Percentiles rank a stretch among this genome's conserved stretches.
phyloP scores from a whole-genome alignment of 2,797 vertebrate genomes.

The Chaunax sp. region DNA sequence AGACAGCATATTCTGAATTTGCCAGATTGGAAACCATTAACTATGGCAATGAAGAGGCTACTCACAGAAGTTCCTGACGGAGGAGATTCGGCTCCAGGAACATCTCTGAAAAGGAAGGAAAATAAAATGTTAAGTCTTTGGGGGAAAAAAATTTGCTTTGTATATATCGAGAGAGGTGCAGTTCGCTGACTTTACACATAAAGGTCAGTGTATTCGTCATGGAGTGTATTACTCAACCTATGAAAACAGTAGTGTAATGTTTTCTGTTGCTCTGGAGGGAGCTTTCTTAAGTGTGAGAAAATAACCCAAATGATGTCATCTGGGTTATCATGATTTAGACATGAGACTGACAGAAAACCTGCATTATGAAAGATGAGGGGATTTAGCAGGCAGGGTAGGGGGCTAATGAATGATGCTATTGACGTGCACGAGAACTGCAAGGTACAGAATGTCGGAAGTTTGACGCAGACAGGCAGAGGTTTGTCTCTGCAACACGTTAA shows the following conservation, averaged over 20 bases:
- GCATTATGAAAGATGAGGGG: neutral
- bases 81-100: neutral
- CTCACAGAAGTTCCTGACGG: neutral
- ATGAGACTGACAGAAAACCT: conserved; percentile 6
- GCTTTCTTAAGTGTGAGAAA: neutral
- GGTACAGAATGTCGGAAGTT: neutral
- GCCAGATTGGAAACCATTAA: neutral
- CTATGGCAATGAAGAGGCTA: neutral
- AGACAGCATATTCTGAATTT: neutral
- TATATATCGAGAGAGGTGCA: conserved; percentile 4
- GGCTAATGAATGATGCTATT: neutral
- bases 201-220: neutral
- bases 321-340: neutral
- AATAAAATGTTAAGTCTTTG: conserved; percentile 4
- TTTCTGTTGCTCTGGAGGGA: neutral
- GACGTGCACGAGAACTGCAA: neutral
- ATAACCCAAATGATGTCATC: neutral
- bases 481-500: too few species aligned
- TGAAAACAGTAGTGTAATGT: conserved; percentile 1
- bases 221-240: neutral
- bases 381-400: neutral
- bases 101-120: conserved; percentile 15
- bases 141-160: neutral
- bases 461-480: neutral
- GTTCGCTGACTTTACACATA: neutral